Evolutionary conservation across 1,140 invertebrate genomes (phyloP), one percentile per base, ranked within the genome.

Genomic region (Drosophila cardini): DNA sequence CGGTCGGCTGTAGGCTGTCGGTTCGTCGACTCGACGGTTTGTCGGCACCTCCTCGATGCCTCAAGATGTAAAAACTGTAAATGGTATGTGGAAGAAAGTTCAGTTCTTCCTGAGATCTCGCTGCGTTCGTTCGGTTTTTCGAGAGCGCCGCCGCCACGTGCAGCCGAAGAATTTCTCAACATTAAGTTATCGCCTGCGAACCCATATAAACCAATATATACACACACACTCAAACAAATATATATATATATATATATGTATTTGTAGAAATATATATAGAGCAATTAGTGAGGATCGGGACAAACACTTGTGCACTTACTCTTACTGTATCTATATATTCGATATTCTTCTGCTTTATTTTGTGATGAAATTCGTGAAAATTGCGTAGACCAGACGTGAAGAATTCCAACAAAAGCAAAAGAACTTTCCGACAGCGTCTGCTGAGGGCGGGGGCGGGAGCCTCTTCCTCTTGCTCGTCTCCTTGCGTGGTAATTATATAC

Each of bases 61-160:
- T 43, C 50, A 38, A 61, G 76, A 85, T 91, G 89, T 91, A 91
- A 91, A 85, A 90, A 91, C 84, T 91, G 90, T 91, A 91, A 91
- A 78, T 89, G 86, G 76, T 67, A 64, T 63, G 65, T 62, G 78
- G 53, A 79, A 77, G 82, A 87, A 72, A 55, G 63, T 74, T 91
- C 90, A 91, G 90, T 91, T 90, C 90, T 90, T 91, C 76, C 83
- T 82, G 81, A 90, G 90, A 90, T 91, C 89, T 91, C 82, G 87
- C 76, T 80, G 79, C 78, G 90, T 79, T 75, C 78, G 90, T 79
- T 75, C 74, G 77, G 83, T 76, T 81, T 30, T 26, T 16, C 15
- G n/a, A 52, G 63, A 78, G 61, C 65, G 50, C 43, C 36, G 40
- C 32, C 38, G 32, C 46, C 60, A 36, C 58, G 34, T 61, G 57